These are phyloP conservation scores for Eudasyphora cyanicolor DNA, from an alignment of 2,888 invertebrate species.

Conservation along the genomic window DNA sequence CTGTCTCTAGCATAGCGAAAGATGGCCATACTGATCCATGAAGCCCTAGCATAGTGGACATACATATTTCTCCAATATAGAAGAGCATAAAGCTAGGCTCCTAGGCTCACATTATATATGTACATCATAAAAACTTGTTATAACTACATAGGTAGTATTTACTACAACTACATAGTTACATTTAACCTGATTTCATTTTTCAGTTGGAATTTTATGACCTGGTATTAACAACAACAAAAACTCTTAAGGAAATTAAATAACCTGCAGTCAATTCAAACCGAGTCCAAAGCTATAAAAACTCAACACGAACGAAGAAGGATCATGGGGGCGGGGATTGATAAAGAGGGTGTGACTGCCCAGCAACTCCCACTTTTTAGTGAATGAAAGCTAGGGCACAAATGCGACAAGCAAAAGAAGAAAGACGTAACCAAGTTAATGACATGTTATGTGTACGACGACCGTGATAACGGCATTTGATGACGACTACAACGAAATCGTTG, in stretches of 20 bases:
- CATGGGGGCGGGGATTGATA: background rate
- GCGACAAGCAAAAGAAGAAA: background rate
- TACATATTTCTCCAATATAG: too few species aligned
- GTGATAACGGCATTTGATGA: constrained; percentile 29
- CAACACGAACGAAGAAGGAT: background rate
- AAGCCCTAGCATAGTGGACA: too few species aligned
- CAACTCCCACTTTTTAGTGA: background rate
- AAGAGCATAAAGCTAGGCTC: too few species aligned
- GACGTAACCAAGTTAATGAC: background rate
- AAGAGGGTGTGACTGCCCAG: too few species aligned
- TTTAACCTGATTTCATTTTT: constrained; percentile 24
- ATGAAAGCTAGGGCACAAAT: background rate
- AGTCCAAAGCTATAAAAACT: background rate
- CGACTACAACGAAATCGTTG: constrained; percentile 27
- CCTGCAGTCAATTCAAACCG: background rate
- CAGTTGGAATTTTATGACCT: background rate
- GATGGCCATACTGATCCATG: too few species aligned
- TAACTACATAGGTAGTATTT: too few species aligned
- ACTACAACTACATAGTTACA: too few species aligned
- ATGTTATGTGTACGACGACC: constrained; percentile 15
- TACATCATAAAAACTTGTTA: too few species aligned
- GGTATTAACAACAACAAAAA: background rate
- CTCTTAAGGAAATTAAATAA: background rate
- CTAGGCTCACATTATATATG: too few species aligned
- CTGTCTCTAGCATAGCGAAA: too few species aligned